Conservation (phyloP, 2,888 invertebrate genomes). For the Exephanes ischioxanthus region DNA sequence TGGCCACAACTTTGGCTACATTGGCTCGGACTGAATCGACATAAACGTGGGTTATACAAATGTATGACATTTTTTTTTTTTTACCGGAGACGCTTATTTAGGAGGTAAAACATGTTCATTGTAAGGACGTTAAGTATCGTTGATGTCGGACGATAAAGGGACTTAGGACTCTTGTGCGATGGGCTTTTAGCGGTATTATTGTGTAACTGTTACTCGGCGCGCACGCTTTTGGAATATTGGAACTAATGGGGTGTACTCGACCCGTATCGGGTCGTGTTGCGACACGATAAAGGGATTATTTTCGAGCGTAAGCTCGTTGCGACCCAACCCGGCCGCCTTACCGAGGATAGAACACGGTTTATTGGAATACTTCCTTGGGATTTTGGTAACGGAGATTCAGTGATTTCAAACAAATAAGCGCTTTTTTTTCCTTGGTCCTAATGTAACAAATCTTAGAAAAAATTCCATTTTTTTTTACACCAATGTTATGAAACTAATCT, state of each 20-base stretch:
- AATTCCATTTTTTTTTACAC: not conserved
- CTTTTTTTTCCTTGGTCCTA: not conserved
- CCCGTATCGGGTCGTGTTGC: too few relatives aligned
- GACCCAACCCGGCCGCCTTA: not conserved
- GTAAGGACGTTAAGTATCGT: too few relatives aligned
- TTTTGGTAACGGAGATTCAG: not conserved
- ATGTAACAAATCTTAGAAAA: not conserved
- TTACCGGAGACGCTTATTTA: not conserved
- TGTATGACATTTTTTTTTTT: not conserved
- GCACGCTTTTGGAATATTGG: too few relatives aligned
- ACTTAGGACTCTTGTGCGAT: too few relatives aligned
- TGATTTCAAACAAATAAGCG: not conserved
- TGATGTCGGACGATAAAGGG: too few relatives aligned
- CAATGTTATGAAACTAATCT: too few relatives aligned
- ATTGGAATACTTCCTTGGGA: not conserved
- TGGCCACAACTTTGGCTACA: not conserved
- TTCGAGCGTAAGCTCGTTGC: too few relatives aligned
- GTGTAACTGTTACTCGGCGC: not conserved
- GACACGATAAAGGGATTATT: too few relatives aligned
- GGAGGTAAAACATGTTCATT: too few relatives aligned
- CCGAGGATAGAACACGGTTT: not conserved
- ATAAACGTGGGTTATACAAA: not conserved
- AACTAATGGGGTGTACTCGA: too few relatives aligned
- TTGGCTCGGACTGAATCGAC: not conserved
- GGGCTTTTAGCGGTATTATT: not conserved